Base-by-base conservation (phyloP, 2,888 invertebrate genomes). In the Pinctada fucata region DNA sequence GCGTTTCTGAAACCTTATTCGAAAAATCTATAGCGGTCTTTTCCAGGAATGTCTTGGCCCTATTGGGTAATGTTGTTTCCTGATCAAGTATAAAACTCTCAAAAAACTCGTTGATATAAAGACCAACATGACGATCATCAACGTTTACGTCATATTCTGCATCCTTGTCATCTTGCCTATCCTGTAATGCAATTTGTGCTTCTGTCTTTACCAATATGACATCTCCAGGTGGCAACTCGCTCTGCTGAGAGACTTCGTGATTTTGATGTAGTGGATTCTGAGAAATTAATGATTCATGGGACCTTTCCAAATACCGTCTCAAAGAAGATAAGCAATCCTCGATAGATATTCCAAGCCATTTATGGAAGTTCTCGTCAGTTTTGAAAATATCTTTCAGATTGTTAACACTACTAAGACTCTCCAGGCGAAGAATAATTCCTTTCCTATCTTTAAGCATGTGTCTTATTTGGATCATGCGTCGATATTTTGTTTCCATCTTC, bases 181-280 rank as follows among this genome's bases (percentile, higher is more conserved):
- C 68, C 58, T 66, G 51, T 51, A 51, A 51, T 3, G 74, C 74
- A 50, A 66, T 51, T 8, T 65, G 52, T 50, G 65, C 74, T 10
- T 66, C 74, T 8, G 65, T 74, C 8, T 67, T 63, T 58, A 67
- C 67, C 49, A 74, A 67, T n/a, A 68, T 63, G 10, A 67, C 75
- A 16, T 68, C 69, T 45, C 50, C 50, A 2, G 58, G 10, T n/a
- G 67, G 67, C n/a, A 67, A 50, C 4, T 67, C 13, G 8, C 52
- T 49, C 50, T 50, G 50, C 5, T 65, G 47, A 6, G 48, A 6
- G 3, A 5, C 48, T 10, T 47, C 49, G 49, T 4, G n/a, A 49
- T 50, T 13, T 49, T n/a, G 6, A 3, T n/a, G 13, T 4, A 16
- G 6, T 10, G 5, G 8, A 45, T 50, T 71, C 45, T 63, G 31